Conservation (phyloP, 92 coral and sea anemone species). For the Parazoanthus swiftii region DNA sequence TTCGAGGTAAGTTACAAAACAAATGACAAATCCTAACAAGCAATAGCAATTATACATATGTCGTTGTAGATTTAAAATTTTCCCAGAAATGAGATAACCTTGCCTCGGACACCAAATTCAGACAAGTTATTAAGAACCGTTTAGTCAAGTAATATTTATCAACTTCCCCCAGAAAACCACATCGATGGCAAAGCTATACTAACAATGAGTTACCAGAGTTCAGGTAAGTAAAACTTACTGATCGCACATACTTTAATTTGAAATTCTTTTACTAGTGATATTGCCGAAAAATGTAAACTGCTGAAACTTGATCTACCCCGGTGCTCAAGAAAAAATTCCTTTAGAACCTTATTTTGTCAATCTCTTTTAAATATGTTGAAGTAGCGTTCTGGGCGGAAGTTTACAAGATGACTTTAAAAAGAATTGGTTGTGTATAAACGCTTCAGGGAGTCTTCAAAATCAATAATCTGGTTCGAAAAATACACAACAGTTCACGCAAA, state of each 20-base stretch:
- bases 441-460: not conserved
- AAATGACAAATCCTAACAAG: not conserved
- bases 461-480: not conserved
- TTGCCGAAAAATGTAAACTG: not conserved
- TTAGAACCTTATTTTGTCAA: not conserved
- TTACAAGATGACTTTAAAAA: not conserved
- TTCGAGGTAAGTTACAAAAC: constrained; percentile 21
- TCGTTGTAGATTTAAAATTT: not conserved
- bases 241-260: not conserved
- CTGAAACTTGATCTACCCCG: not conserved
- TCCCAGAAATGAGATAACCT: not conserved
- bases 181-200: constrained; percentile 22
- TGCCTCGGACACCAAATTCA: not conserved
- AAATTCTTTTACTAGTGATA: not conserved
- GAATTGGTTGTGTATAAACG: not conserved
- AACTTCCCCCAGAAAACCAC: constrained; percentile 29
- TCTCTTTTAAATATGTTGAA: not conserved
- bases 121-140: not conserved
- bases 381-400: not conserved
- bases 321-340: not conserved
- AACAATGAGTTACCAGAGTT: not conserved
- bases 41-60: not conserved
- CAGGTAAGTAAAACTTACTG: not conserved
- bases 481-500: not conserved
- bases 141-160: not conserved